These are phyloP conservation scores for Acanthornis magna DNA, from an alignment of 2,797 vertebrate genomes.

Conservation along the genomic window DNA sequence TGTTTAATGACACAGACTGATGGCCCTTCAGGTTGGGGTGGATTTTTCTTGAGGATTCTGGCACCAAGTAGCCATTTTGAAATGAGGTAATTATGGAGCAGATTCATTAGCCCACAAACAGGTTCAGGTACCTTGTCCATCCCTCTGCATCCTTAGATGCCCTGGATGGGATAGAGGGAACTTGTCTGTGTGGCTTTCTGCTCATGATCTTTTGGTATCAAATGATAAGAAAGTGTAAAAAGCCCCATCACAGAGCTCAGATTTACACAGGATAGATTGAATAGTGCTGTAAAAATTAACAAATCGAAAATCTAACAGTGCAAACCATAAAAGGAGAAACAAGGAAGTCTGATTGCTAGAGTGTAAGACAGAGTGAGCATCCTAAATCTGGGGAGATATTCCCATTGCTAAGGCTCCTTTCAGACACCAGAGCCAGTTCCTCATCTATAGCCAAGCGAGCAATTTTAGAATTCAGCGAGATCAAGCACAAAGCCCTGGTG, in stretches of 20 bases:
- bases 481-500: not conserved
- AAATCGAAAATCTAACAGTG: not conserved
- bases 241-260: not conserved
- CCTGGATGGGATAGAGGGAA: not conserved
- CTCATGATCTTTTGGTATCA: not conserved
- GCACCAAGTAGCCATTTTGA: not conserved
- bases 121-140: not conserved
- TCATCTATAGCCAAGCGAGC: not conserved
- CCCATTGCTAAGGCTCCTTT: not conserved
- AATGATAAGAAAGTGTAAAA: not conserved
- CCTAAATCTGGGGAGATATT: not conserved
- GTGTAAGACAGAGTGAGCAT: not conserved
- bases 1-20: not conserved
- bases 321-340: not conserved
- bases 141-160: not conserved
- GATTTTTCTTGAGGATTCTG: constrained; percentile 14
- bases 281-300: not conserved
- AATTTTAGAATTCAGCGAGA: not conserved
- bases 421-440: not conserved
- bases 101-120: not conserved
- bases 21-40: not conserved
- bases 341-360: not conserved
- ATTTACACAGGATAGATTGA: not conserved
- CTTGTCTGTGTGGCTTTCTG: not conserved
- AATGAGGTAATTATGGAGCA: not conserved